Percentiles rank a stretch among this genome's conserved stretches.
phyloP scores from a whole-genome alignment of 2,797 vertebrate species.

The Mus spretus region DNA sequence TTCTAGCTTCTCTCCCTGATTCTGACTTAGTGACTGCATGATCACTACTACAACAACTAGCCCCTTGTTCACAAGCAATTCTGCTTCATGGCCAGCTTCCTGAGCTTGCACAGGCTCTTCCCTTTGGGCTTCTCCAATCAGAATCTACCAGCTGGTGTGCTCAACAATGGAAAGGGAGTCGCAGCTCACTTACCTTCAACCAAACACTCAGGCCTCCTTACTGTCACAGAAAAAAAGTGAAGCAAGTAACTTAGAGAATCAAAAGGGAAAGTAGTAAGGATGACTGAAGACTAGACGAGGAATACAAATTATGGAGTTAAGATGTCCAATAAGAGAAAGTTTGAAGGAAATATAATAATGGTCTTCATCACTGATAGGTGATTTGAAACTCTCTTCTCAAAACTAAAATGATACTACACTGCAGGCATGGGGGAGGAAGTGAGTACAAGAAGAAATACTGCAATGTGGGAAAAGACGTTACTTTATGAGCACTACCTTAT shows the following conservation, averaged over 20 bases:
- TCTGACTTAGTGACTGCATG: background rate
- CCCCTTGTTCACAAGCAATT: background rate
- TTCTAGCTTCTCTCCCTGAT: background rate
- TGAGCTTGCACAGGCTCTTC: background rate
- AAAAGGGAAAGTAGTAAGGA: slow-evolving; percentile 28
- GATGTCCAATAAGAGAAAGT: background rate
- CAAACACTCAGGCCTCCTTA: background rate
- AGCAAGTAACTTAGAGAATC: slow-evolving; percentile 7
- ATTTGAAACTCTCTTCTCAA: slow-evolving; percentile 21
- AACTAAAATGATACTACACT: slow-evolving; percentile 8
- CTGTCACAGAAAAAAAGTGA: background rate
- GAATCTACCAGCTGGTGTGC: background rate
- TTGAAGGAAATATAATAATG: slow-evolving; percentile 7
- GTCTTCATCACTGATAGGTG: background rate
- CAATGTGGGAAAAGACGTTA: background rate
- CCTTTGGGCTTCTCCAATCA: background rate
- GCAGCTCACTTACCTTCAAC: background rate
- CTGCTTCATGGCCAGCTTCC: background rate
- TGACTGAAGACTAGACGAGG: slow-evolving; percentile 6
- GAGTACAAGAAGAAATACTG: slow-evolving; percentile 18
- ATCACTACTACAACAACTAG: background rate
- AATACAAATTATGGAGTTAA: slow-evolving; percentile 1
- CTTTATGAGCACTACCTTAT: background rate
- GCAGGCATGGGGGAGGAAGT: background rate
- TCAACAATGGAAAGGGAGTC: background rate